A percentile compares a stretch with the other conserved stretches of the same genome.
Evolutionary conservation across 2,797 vertebrate genomes (phyloP).

Genomic region (Anas georgica): DNA sequence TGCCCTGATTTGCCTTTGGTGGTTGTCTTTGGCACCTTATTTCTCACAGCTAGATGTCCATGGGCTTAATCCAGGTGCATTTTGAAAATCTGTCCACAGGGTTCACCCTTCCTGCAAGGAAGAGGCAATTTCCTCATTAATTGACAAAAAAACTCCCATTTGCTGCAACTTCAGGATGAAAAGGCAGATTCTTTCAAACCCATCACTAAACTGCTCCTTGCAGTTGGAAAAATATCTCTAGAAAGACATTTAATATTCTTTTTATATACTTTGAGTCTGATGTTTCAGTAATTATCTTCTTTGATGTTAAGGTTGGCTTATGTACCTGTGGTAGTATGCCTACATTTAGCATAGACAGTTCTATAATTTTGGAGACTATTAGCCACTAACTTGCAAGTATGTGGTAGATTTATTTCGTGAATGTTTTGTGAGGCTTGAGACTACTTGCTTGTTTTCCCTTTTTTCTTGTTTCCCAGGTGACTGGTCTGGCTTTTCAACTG

Average conservation of each 20-base stretch:
- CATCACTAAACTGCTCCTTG: neutral
- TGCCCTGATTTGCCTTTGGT: neutral
- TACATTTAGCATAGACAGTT: neutral
- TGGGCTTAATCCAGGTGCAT: neutral
- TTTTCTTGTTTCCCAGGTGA: conserved; percentile 57
- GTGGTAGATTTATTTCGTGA: neutral
- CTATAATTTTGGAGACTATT: conserved; percentile 24
- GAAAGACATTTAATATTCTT: neutral
- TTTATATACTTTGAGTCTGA: neutral
- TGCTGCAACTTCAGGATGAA: neutral
- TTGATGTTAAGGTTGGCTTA: neutral
- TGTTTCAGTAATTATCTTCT: neutral
- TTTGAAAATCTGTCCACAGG: neutral
- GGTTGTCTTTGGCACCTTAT: neutral
- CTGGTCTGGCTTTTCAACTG: conserved; percentile 33
- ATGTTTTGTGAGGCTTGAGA: conserved; percentile 11
- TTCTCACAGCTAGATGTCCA: neutral
- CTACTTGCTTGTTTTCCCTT: conserved; percentile 25
- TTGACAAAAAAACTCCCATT: neutral
- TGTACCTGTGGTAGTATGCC: neutral
- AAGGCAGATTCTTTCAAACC: neutral
- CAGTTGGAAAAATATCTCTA: neutral
- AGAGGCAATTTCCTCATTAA: neutral
- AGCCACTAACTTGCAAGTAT: neutral
- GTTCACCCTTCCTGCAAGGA: neutral